Evolutionary conservation across 2,888 invertebrate genomes (phyloP).

Genomic region (Nomada fabriciana): DNA sequence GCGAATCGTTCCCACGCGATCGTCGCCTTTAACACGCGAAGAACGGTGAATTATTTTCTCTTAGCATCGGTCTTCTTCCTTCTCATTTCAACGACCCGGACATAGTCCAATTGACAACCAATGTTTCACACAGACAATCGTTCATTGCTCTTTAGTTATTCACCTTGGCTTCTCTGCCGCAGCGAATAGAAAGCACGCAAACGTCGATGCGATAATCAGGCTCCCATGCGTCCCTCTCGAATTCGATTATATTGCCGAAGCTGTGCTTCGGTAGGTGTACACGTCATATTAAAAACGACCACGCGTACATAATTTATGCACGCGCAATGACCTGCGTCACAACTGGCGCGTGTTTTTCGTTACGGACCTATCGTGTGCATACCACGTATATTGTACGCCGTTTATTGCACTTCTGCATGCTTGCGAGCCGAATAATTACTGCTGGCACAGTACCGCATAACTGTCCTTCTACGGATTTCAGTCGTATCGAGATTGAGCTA

Average conservation of each 20-base stretch:
- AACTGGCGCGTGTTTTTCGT: conserved; percentile 9
- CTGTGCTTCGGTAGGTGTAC: conserved; percentile 43
- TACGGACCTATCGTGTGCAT: conserved; percentile 22
- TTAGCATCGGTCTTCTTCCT: background rate
- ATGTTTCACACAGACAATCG: background rate
- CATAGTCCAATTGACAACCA: background rate
- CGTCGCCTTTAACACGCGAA: conserved; percentile 2
- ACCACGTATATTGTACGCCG: conserved; percentile 5
- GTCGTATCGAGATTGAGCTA: conserved; percentile 28
- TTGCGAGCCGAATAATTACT: conserved; percentile 44
- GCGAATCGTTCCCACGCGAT: conserved; percentile 30
- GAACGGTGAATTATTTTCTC: background rate
- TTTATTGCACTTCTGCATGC: conserved; percentile 9
- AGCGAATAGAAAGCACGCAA: background rate
- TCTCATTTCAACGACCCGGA: background rate
- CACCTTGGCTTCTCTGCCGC: background rate
- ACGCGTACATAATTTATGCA: conserved; percentile 19
- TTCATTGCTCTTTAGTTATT: background rate
- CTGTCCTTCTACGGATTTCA: conserved; percentile 21
- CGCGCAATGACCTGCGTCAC: background rate
- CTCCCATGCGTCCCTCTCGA: conserved; percentile 21
- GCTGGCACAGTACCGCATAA: conserved; percentile 58
- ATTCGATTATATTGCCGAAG: conserved; percentile 30
- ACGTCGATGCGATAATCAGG: background rate
- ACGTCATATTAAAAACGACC: conserved; percentile 20